Base-by-base conservation (phyloP, 2,113 vertebrate genomes). In the Cyanoderma ruficeps region DNA sequence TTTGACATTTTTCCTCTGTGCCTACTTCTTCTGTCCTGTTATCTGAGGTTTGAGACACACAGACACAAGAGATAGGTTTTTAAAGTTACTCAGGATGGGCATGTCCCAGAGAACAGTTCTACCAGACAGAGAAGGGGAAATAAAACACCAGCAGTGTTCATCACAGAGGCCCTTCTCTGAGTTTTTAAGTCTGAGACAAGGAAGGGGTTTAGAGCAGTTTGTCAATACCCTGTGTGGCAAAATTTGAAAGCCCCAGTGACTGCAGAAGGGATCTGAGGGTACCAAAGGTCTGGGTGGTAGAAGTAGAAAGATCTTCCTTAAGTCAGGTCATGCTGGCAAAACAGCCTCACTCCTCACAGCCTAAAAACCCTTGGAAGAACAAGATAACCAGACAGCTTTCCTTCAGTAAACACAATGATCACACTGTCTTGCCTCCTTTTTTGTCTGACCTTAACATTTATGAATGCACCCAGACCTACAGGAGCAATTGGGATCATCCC, bases 381-480 rank as follows among this genome's bases (percentile, higher is more conserved):
- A 3, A 82, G 47, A 69, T 30, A 8, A 35, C 11, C 46, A 37
- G 61, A 28, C 4, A 72, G 4, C 35, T 77, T 93, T 57, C n/a
- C 67, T 55, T 35, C 35, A 69, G 33, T 24, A 79, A 64, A 64
- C 10, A 39, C 0, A 1, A 33, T 0, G 2, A 52, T 24, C 18
- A 25, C 30, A 20, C 9, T 57, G 19, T 49, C 5, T 0, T 42
- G 24, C 49, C 61, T 72, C 8, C 37, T 75, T 41, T 87, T 74
- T 76, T 15, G 1, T 46, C 44, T 72, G 11, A 14, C 41, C n/a
- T 60, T 71, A 44, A 41, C 2, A 57, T 14, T 65, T 23, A 35
- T 7, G 5, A 46, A 22, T 1, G 13, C 11, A 42, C 20, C 6
- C 47, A 61, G 46, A 41, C 25, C 41, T 60, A n/a, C 0, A 0